Conservation (phyloP, 1,140 invertebrate species). For the Fopius arisanus region DNA sequence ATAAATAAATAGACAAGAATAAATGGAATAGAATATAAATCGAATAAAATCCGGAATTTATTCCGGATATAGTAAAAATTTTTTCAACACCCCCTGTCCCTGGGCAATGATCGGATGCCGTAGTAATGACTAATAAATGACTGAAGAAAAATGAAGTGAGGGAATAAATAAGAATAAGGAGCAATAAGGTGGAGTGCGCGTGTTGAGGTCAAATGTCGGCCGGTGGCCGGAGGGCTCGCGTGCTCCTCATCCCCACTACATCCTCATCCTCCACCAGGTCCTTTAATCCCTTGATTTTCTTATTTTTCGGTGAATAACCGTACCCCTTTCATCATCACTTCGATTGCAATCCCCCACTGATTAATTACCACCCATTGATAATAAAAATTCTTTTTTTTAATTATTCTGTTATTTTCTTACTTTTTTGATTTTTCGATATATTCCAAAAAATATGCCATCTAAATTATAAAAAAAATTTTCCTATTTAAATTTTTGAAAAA, state of each 20-base stretch:
- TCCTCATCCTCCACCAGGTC: conserved; percentile 31
- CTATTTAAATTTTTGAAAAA: too few relatives aligned
- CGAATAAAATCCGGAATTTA: too few relatives aligned
- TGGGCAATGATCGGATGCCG: neutral
- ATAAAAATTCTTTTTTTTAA: neutral
- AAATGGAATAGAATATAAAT: too few relatives aligned
- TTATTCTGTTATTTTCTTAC: too few relatives aligned
- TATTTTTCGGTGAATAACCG: neutral
- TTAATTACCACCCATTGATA: too few relatives aligned
- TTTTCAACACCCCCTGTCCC: too few relatives aligned
- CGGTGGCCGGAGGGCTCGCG: conserved; percentile 59
- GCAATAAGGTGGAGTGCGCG: conserved; percentile 46
- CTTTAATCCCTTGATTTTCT: conserved; percentile 18
- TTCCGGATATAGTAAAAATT: too few relatives aligned
- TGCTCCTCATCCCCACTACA: conserved; percentile 47
- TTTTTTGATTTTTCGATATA: too few relatives aligned
- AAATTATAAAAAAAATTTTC: too few relatives aligned
- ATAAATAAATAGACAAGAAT: too few relatives aligned
- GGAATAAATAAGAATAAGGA: conserved; percentile 27
- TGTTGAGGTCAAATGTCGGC: conserved; percentile 63
- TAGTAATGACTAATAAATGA: neutral
- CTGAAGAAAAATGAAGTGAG: neutral
- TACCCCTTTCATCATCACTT: neutral
- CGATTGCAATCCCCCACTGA: too few relatives aligned
- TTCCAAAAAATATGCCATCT: too few relatives aligned